Conservation (phyloP, 2,888 invertebrate genomes). For the Dioctria rufipes region DNA sequence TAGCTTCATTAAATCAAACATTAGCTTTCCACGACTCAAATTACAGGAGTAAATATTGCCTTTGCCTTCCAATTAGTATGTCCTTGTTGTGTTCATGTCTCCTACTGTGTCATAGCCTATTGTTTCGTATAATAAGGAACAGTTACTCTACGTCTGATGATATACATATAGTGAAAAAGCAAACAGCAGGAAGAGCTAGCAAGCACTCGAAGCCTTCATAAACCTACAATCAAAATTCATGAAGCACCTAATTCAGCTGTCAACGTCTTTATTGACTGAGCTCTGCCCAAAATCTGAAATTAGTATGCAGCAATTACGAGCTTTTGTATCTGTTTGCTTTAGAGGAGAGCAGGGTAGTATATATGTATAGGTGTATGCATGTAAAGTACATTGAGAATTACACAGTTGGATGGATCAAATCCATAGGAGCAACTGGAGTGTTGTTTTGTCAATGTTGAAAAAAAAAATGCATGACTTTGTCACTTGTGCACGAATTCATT, state of each 20-base stretch:
- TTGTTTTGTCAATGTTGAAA: slow-evolving; percentile 4
- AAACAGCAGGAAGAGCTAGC: background rate
- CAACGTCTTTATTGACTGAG: slow-evolving; percentile 49
- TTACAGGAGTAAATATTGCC: slow-evolving; percentile 30
- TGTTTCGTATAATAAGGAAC: slow-evolving; percentile 35
- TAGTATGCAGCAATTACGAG: slow-evolving; percentile 55
- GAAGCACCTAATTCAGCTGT: slow-evolving; percentile 47
- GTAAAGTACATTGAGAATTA: background rate
- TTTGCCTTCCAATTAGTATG: slow-evolving; percentile 22
- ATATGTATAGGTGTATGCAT: background rate
- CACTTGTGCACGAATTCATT: slow-evolving; percentile 42
- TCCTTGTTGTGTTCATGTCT: slow-evolving; percentile 11
- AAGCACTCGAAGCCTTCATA: slow-evolving; percentile 1
- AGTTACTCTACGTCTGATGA: background rate
- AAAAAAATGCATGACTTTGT: background rate
- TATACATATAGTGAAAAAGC: background rate
- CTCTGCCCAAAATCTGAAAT: slow-evolving; percentile 51
- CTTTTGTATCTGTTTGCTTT: slow-evolving; percentile 35
- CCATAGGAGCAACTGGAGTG: background rate
- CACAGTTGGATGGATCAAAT: background rate
- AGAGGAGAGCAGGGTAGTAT: slow-evolving; percentile 2
- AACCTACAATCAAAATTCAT: slow-evolving; percentile 52
- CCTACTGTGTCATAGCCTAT: slow-evolving; percentile 12
- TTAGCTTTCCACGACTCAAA: slow-evolving; percentile 16
- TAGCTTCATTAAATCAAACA: slow-evolving; percentile 6